These are phyloP conservation scores for Sipha maydis DNA, from an alignment of 2,888 invertebrate genomes.

Conservation along the genomic window DNA sequence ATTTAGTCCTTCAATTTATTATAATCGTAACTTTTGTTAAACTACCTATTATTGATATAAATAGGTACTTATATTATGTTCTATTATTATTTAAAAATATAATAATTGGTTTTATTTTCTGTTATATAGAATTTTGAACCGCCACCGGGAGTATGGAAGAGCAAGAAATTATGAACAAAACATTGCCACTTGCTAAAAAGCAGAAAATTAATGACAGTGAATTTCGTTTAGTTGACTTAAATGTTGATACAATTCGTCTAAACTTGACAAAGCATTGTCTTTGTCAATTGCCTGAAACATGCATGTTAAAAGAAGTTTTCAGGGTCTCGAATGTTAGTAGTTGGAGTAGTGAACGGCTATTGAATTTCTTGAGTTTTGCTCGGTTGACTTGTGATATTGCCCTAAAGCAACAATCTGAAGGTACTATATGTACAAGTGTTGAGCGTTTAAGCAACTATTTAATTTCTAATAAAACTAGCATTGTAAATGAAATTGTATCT, in stretches of 20 bases:
- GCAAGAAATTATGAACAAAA: conserved; percentile 58
- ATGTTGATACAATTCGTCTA: conserved; percentile 49
- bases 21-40: no score
- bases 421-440: conserved; percentile 83
- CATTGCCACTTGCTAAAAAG: conserved; percentile 59
- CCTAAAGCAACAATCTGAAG: conserved; percentile 83
- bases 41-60: no score
- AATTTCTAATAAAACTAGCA: conserved; percentile 82
- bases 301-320: conserved; percentile 69
- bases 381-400: conserved; percentile 86
- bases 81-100: neutral
- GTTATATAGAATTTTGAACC: conserved; percentile 58
- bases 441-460: conserved; percentile 83
- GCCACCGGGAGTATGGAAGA: conserved; percentile 51
- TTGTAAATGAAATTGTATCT: conserved; percentile 85
- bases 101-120: neutral
- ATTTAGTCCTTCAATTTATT: no score
- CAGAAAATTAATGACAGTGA: conserved; percentile 54
- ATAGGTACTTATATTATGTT: no score
- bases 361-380: conserved; percentile 84
- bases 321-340: conserved; percentile 68
- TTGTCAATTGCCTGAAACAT: conserved; percentile 65
- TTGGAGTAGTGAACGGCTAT: conserved; percentile 76
- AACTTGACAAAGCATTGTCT: conserved; percentile 60
- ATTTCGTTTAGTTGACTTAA: conserved; percentile 52